Percentiles rank a stretch among this genome's conserved stretches.
Evolutionary conservation across 1,140 invertebrate species (phyloP).

Genomic region (Matsumurasca onukii): DNA sequence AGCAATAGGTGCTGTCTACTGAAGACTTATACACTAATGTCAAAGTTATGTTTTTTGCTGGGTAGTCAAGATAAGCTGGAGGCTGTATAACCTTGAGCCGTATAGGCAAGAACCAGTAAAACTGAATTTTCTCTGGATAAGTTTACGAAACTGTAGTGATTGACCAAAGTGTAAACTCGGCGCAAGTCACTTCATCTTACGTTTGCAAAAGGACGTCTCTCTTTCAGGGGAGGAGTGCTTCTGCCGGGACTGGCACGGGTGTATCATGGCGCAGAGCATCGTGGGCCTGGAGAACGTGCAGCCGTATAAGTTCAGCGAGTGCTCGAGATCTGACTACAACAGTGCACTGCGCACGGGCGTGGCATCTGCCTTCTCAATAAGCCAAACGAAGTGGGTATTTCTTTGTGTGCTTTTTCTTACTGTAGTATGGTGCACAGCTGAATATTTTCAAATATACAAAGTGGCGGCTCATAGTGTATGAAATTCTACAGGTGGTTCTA

Average conservation of each 20-base stretch:
- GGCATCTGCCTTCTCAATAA: constrained; percentile 88
- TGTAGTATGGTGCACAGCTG: too few relatives aligned
- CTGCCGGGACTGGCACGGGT: constrained; percentile 92
- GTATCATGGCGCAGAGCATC: constrained; percentile 92
- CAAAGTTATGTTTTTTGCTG: too few relatives aligned
- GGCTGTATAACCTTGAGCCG: too few relatives aligned
- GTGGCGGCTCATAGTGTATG: too few relatives aligned
- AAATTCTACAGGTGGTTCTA: too few relatives aligned
- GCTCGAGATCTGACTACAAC: constrained; percentile 83
- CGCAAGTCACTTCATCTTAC: constrained; percentile 20
- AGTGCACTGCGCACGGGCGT: constrained; percentile 71
- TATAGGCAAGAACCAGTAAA: too few relatives aligned
- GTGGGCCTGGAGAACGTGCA: constrained; percentile 85
- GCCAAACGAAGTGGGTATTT: constrained; percentile 75
- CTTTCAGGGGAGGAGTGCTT: constrained; percentile 68
- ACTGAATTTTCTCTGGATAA: too few relatives aligned
- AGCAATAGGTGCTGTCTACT: too few relatives aligned
- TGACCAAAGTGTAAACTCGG: background rate
- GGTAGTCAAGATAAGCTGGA: too few relatives aligned
- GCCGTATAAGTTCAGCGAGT: constrained; percentile 91
- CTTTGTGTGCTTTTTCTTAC: background rate
- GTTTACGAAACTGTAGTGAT: too few relatives aligned
- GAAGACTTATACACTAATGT: too few relatives aligned
- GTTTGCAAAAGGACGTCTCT: constrained; percentile 34
- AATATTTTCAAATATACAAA: too few relatives aligned